phyloP scores from a whole-genome alignment of 1,140 invertebrate species.

The Drosophila quadrilineata region DNA sequence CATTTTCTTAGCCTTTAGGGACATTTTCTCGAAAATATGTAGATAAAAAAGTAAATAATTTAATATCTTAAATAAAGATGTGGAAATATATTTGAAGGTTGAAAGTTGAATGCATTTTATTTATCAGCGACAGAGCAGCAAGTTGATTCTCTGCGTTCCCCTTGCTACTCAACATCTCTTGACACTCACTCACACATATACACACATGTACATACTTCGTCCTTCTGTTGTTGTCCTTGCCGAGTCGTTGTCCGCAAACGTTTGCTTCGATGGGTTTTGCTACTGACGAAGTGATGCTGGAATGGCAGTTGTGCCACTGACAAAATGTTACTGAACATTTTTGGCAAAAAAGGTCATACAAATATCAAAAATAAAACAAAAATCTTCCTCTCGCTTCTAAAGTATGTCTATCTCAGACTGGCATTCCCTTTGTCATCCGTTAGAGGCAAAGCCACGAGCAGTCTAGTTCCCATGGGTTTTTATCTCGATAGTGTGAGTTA shows the following conservation, averaged over 20 bases:
- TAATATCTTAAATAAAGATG: no score
- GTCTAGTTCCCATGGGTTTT: slow-evolving; percentile 75
- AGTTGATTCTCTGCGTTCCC: neutral
- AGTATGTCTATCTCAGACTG: neutral
- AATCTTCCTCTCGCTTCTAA: neutral
- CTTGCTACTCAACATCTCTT: neutral
- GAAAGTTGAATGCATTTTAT: slow-evolving; percentile 27
- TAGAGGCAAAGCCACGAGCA: slow-evolving; percentile 58
- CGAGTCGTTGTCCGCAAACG: neutral
- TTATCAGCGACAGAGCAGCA: slow-evolving; percentile 28
- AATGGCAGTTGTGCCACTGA: slow-evolving; percentile 36
- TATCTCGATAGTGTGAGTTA: no score
- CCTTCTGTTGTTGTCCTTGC: neutral
- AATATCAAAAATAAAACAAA: slow-evolving; percentile 64
- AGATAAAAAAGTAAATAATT: no score
- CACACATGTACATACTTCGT: no score
- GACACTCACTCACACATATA: no score
- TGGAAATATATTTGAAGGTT: no score
- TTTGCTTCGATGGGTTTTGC: slow-evolving; percentile 1
- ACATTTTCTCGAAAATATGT: no score
- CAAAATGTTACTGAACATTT: slow-evolving; percentile 41
- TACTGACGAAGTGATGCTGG: slow-evolving; percentile 28
- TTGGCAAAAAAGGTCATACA: slow-evolving; percentile 39
- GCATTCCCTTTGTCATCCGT: neutral
- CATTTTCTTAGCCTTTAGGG: no score